These are phyloP conservation scores for Drosophila maculinotata DNA, from an alignment of 2,888 invertebrate genomes.

Conservation along the genomic window DNA sequence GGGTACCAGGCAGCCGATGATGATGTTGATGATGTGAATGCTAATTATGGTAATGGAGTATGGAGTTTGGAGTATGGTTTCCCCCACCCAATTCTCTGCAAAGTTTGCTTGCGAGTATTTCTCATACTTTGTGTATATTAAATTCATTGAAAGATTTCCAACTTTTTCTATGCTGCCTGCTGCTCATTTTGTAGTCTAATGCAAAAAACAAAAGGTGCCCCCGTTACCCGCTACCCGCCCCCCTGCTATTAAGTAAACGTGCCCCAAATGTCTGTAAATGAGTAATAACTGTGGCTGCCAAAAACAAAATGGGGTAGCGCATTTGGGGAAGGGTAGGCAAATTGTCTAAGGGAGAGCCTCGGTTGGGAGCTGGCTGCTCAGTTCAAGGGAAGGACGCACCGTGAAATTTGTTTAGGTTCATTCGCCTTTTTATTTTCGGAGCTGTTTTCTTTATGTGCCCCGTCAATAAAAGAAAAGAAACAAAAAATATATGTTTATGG, in stretches of 20 bases:
- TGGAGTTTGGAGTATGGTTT: background rate
- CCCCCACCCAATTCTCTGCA: background rate
- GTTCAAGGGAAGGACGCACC: slow-evolving; percentile 38
- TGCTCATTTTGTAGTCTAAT: slow-evolving; percentile 65
- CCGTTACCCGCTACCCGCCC: background rate
- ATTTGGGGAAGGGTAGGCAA: background rate
- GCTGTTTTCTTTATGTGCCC: slow-evolving; percentile 14
- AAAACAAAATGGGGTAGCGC: slow-evolving; percentile 21
- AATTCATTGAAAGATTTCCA: slow-evolving; percentile 69
- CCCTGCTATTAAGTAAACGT: slow-evolving; percentile 18
- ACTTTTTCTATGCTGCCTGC: slow-evolving; percentile 53
- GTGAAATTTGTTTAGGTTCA: slow-evolving; percentile 64
- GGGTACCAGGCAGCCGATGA: slow-evolving; percentile 9
- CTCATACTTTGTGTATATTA: slow-evolving; percentile 60
- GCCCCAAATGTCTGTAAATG: slow-evolving; percentile 66
- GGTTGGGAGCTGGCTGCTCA: slow-evolving; percentile 6
- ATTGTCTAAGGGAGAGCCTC: background rate
- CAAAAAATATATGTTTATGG: slow-evolving; percentile 2
- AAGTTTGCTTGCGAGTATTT: slow-evolving; percentile 43
- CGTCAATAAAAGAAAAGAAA: slow-evolving; percentile 12
- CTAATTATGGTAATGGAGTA: slow-evolving; percentile 19
- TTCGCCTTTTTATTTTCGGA: slow-evolving; percentile 24
- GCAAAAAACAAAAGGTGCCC: slow-evolving; percentile 61
- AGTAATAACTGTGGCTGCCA: slow-evolving; percentile 69
- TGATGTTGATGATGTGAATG: slow-evolving; percentile 16